Base-by-base conservation (phyloP, 1,140 invertebrate species). In the Drosophila prosaltans region DNA sequence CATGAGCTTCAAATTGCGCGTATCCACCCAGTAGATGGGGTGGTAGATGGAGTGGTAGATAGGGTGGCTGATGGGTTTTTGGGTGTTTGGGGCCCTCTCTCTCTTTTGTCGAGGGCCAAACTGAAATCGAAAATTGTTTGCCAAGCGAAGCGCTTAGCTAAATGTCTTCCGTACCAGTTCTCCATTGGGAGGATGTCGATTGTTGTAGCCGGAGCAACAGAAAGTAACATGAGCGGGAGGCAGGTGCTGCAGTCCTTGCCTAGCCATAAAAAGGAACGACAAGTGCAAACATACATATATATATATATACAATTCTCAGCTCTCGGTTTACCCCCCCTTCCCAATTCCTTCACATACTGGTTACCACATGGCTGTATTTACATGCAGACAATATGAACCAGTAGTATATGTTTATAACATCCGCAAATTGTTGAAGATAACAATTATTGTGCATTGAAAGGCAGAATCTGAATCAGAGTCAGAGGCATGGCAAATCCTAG, bases 391-490 rank as follows among this genome's bases (percentile, higher is more conserved):
- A 86, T 86, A 86, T 88, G 80, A 86, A 88, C 76, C 83, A 80
- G 84, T 75, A 78, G 77, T 88, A 89, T 88, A 88, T 88, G 83
- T 88, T 88, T 88, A 88, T 88, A 88, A 88, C 83, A 89, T 88
- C 83, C 83, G 83, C 83, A 88, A 88, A 88, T 88, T 88, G 83
- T 88, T 88, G 80, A 88, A 88, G 83, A 88, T 88, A 88, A 88
- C 84, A 88, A 88, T 88, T 88, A 88, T 88, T 88, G 84, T 88
- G 83, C 83, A 86, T 89, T 89, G 83, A 86, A 86, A 86, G 82
- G 79, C 45, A 51, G 45, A 51, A 51, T 24, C 45, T 16, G 45
- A 81, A 73, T 71, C 71, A 72, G 26, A 54, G 51, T 30, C 48
- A n/a, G 54, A 32, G 10, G 8, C 45, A 48, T 55, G 40, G 21